phyloP scores from a whole-genome alignment of 2,888 invertebrate genomes.

The Brachypterus glaber region DNA sequence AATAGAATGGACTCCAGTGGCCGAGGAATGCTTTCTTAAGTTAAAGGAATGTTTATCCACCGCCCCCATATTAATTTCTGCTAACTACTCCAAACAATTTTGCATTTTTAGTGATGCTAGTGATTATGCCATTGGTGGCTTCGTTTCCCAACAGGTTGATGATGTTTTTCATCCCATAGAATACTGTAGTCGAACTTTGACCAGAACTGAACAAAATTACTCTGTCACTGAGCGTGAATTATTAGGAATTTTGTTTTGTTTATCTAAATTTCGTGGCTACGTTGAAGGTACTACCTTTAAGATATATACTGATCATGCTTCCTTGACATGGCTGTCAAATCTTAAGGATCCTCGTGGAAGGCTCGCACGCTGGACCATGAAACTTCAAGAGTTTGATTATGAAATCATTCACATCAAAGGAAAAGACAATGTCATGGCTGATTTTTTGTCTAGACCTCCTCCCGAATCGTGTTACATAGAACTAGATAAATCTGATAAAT shows the following conservation, averaged over 20 bases:
- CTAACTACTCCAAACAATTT: conserved; percentile 20
- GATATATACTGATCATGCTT: conserved; percentile 23
- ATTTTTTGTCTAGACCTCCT: conserved; percentile 8
- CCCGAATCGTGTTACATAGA: no score
- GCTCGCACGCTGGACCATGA: conserved; percentile 8
- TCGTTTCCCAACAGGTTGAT: conserved; percentile 18
- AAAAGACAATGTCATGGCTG: conserved; percentile 8
- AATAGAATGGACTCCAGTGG: conserved; percentile 4
- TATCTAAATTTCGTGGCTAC: conserved; percentile 18
- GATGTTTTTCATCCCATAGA: conserved; percentile 13
- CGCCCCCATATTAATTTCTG: conserved; percentile 18
- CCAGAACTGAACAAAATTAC: conserved; percentile 13
- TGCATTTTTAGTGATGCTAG: conserved; percentile 25
- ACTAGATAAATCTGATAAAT: conserved; percentile 9
- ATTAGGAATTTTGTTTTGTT: conserved; percentile 22
- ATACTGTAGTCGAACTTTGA: conserved; percentile 14
- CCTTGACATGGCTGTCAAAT: no score
- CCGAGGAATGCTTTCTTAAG: conserved; percentile 10
- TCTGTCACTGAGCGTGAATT: conserved; percentile 23
- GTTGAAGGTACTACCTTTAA: conserved; percentile 22
- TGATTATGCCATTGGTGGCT: conserved; percentile 23
- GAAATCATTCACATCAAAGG: conserved; percentile 7
- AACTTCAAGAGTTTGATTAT: conserved; percentile 12
- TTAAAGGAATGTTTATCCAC: conserved; percentile 23
- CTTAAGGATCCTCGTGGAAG: conserved; percentile 15